A percentile compares a stretch with the other conserved stretches of the same genome.
Evolutionary conservation across 2,888 invertebrate genomes (phyloP).

Genomic region (Stenodera caucasica): DNA sequence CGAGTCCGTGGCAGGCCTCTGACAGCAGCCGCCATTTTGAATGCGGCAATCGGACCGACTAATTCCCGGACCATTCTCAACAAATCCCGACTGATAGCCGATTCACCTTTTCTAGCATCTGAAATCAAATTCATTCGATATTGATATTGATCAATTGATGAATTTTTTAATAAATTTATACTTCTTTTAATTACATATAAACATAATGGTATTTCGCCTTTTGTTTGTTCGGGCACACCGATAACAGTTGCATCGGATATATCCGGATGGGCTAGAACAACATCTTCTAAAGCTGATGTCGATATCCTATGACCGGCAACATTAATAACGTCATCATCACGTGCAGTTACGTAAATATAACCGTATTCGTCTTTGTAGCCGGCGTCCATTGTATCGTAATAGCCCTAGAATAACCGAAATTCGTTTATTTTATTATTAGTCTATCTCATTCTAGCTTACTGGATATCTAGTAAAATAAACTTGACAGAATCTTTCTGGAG

Average conservation of each 20-base stretch:
- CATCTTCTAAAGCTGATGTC: conserved; percentile 88
- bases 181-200: conserved; percentile 77
- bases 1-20: conserved; percentile 83
- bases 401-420: conserved; percentile 63
- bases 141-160: too few species aligned
- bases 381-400: conserved; percentile 94
- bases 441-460: conserved; percentile 57
- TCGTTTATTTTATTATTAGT: not conserved
- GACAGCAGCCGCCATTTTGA: conserved; percentile 78
- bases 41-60: conserved; percentile 88
- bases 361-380: conserved; percentile 84
- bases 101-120: conserved; percentile 58
- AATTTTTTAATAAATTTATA: conserved; percentile 43
- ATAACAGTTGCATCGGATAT: conserved; percentile 87
- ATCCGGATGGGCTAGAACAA: conserved; percentile 81
- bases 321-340: conserved; percentile 94
- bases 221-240: conserved; percentile 85
- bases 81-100: conserved; percentile 61
- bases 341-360: conserved; percentile 84
- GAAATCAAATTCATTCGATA: too few species aligned
- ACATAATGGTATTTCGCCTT: conserved; percentile 89
- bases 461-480: conserved; percentile 82
- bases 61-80: conserved; percentile 63
- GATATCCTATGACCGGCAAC: conserved; percentile 92
- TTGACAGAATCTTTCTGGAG: conserved; percentile 76